These are phyloP conservation scores for Drosophila pruinosa DNA, from an alignment of 1,140 invertebrate species.

Conservation along the genomic window DNA sequence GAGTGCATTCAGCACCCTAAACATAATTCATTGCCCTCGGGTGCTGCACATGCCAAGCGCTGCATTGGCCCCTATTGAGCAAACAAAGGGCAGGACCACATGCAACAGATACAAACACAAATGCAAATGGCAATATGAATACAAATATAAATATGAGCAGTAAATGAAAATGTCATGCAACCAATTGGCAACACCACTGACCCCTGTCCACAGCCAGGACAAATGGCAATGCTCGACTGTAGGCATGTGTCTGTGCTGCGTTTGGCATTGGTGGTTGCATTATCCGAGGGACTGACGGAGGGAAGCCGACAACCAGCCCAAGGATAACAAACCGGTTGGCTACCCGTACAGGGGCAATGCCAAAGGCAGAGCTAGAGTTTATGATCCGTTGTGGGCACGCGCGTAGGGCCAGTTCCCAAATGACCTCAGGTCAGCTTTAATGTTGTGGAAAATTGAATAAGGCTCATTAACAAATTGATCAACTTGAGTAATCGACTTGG, in stretches of 20 bases:
- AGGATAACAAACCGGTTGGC: slow-evolving; percentile 47
- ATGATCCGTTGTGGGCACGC: slow-evolving; percentile 25
- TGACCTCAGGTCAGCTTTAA: slow-evolving; percentile 71
- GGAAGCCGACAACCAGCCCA: slow-evolving; percentile 1
- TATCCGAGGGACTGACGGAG: neutral
- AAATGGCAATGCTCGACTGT: slow-evolving; percentile 34
- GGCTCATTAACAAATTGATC: slow-evolving; percentile 49
- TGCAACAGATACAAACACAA: neutral
- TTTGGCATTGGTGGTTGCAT: slow-evolving; percentile 45
- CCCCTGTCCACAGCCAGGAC: slow-evolving; percentile 43
- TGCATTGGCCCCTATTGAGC: slow-evolving; percentile 49
- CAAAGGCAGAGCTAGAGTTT: neutral
- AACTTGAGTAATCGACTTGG: slow-evolving; percentile 11
- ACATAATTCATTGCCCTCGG: slow-evolving; percentile 24
- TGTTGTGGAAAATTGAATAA: slow-evolving; percentile 59
- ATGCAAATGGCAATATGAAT: neutral
- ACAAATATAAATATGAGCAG: slow-evolving; percentile 14
- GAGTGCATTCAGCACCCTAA: slow-evolving; percentile 26
- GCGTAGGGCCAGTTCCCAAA: slow-evolving; percentile 30
- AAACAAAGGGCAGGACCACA: slow-evolving; percentile 17
- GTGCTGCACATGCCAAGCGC: slow-evolving; percentile 49
- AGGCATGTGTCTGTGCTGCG: slow-evolving; percentile 16
- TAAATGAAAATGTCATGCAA: slow-evolving; percentile 53
- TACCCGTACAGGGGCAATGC: neutral
- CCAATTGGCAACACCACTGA: slow-evolving; percentile 60